phyloP scores from a whole-genome alignment of 2,888 invertebrate genomes.

The Pheosia gnoma region DNA sequence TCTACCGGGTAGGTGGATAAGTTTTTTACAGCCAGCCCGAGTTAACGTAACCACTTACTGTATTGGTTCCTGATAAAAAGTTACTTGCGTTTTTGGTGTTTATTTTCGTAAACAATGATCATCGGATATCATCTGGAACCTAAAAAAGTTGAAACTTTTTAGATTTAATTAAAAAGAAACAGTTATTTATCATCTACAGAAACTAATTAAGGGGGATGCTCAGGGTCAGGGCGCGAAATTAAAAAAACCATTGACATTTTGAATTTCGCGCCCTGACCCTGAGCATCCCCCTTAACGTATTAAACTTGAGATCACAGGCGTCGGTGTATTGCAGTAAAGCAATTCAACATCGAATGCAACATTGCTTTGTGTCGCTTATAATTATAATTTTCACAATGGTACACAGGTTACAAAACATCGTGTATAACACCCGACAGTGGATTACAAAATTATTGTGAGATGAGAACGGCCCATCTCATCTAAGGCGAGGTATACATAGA shows the following conservation, averaged over 20 bases:
- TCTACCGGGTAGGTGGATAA: constrained; percentile 15
- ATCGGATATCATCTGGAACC: not conserved
- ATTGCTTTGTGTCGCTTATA: constrained; percentile 29
- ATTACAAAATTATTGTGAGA: constrained; percentile 35
- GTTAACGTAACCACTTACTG: constrained; percentile 32
- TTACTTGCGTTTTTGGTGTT: constrained; percentile 17
- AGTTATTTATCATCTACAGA: not conserved
- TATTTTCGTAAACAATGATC: constrained; percentile 2
- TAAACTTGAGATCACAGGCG: not conserved
- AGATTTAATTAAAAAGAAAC: no score
- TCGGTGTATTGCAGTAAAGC: constrained; percentile 11
- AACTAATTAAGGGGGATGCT: no score
- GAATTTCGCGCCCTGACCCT: no score
- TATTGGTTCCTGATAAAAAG: constrained; percentile 21
- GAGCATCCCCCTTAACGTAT: no score
- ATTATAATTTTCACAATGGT: constrained; percentile 39
- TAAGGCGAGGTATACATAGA: not conserved
- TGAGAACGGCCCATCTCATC: constrained; percentile 43
- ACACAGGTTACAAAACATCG: constrained; percentile 24
- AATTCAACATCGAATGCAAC: constrained; percentile 14
- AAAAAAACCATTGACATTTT: no score
- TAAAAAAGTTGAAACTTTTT: not conserved
- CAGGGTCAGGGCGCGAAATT: no score
- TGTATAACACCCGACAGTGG: constrained; percentile 30
- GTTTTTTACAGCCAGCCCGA: constrained; percentile 20